phyloP scores from a whole-genome alignment of 1,140 invertebrate genomes.

The Neodiprion virginianus region DNA sequence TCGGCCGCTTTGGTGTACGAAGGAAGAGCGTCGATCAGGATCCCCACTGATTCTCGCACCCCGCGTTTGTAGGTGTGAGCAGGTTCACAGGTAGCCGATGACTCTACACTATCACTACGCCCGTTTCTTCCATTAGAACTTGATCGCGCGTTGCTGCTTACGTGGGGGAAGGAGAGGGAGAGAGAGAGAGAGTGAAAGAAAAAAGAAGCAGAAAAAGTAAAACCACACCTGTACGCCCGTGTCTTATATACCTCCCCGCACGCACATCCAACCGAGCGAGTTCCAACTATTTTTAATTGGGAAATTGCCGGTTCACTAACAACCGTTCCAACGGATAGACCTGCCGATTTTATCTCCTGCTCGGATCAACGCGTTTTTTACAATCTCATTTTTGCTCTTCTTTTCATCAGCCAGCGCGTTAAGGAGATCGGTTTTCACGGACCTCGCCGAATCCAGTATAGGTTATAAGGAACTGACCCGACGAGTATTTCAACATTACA shows the following conservation, averaged over 20 bases:
- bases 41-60: slow-evolving; percentile 43
- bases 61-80: slow-evolving; percentile 33
- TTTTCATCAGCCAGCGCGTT: too few species aligned
- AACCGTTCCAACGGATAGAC: slow-evolving; percentile 37
- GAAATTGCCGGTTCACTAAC: slow-evolving; percentile 53
- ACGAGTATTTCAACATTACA: too few species aligned
- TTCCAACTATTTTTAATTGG: slow-evolving; percentile 43
- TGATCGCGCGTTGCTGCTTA: neutral
- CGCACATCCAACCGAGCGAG: neutral
- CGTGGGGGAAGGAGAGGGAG: neutral
- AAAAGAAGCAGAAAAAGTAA: neutral
- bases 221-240: neutral
- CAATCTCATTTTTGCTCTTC: too few species aligned
- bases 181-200: too few species aligned
- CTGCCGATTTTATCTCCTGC: slow-evolving; percentile 38
- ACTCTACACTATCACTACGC: slow-evolving; percentile 38
- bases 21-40: slow-evolving; percentile 39
- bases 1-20: neutral
- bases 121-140: slow-evolving; percentile 5
- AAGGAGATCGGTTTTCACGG: too few species aligned
- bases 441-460: too few species aligned
- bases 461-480: too few species aligned
- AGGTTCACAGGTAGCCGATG: slow-evolving; percentile 51
- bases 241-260: too few species aligned
- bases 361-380: neutral